Conservation (phyloP, 2,113 vertebrate species). For the Mastomys natalensis region DNA sequence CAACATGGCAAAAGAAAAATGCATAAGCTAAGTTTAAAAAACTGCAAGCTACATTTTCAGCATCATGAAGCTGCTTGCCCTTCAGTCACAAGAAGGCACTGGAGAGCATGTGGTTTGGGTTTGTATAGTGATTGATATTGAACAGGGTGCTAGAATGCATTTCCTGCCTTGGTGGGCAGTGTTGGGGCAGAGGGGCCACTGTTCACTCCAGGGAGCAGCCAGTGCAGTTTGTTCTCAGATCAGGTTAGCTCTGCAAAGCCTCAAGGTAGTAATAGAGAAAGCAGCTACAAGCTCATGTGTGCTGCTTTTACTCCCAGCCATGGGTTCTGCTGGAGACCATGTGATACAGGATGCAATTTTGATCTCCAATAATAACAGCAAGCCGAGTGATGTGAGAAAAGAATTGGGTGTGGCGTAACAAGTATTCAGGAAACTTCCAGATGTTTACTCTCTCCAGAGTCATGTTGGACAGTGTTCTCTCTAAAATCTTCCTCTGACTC, state of each 20-base stretch:
- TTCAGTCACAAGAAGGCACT: neutral
- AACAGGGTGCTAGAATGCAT: neutral
- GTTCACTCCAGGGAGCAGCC: neutral
- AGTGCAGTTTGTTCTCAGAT: neutral
- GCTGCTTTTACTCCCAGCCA: neutral
- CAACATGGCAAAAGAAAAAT: neutral
- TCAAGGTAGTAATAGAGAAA: neutral
- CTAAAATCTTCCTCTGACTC: neutral
- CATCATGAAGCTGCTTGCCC: neutral
- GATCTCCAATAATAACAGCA: neutral
- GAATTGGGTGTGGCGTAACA: neutral
- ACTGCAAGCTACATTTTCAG: neutral
- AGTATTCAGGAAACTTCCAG: neutral
- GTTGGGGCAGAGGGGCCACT: neutral
- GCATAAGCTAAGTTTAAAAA: conserved; percentile 4
- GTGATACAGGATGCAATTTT: neutral
- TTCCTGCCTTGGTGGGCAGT: neutral
- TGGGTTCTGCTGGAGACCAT: neutral
- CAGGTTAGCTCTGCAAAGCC: neutral
- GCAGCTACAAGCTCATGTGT: neutral
- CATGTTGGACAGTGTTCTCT: neutral
- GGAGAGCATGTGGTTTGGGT: neutral
- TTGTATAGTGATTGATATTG: neutral
- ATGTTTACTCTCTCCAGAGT: neutral
- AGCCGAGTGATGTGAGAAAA: neutral